phyloP scores from a whole-genome alignment of 1,140 invertebrate species.

The Medauroidea extradentata region DNA sequence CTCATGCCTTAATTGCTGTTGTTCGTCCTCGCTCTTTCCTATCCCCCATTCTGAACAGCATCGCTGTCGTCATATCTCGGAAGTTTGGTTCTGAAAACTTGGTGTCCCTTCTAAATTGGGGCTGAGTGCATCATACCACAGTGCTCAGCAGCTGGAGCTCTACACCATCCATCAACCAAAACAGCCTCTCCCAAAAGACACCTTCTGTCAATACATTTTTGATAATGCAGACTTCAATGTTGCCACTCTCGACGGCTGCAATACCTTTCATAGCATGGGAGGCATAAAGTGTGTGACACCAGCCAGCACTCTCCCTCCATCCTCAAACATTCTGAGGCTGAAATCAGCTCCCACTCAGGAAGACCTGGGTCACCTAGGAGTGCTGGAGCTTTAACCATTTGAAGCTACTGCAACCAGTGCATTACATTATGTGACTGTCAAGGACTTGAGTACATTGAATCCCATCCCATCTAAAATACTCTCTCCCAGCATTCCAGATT shows the following conservation, averaged over 20 bases:
- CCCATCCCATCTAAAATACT: neutral
- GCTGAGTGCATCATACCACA: constrained; percentile 12
- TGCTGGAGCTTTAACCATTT: neutral
- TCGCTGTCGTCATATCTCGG: constrained; percentile 12
- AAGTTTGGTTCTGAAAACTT: constrained; percentile 27
- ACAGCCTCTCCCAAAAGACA: neutral
- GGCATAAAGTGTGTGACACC: constrained; percentile 25
- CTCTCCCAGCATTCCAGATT: neutral
- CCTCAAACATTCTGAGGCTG: neutral
- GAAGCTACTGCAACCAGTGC: neutral
- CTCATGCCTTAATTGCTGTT: too few relatives aligned
- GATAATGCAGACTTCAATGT: constrained; percentile 33
- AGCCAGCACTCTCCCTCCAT: neutral
- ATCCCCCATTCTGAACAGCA: too few relatives aligned
- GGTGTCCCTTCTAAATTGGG: constrained; percentile 19
- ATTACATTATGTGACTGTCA: neutral
- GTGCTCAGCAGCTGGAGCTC: constrained; percentile 11
- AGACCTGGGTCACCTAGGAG: neutral
- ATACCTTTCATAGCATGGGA: constrained; percentile 35
- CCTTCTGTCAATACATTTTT: constrained; percentile 26
- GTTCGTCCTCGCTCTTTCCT: too few relatives aligned
- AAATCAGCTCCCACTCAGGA: neutral
- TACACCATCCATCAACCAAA: constrained; percentile 11
- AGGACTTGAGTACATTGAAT: neutral
- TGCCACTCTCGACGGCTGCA: constrained; percentile 26